phyloP scores from a whole-genome alignment of 2,888 invertebrate species.

The Xylota segnis region DNA sequence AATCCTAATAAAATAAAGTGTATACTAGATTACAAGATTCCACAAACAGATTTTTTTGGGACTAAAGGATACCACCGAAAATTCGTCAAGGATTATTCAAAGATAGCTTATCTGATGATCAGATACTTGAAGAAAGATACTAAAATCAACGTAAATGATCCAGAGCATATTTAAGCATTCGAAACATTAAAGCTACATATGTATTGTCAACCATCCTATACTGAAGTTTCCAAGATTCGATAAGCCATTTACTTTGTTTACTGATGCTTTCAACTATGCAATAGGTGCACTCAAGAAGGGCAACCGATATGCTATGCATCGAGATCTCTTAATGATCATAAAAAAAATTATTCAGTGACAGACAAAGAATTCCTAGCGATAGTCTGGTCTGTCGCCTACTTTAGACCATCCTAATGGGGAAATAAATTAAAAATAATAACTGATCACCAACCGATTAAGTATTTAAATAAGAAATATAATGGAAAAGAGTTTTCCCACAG shows the following conservation, averaged over 20 bases:
- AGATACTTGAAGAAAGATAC: slow-evolving; percentile 52
- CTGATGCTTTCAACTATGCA: slow-evolving; percentile 75
- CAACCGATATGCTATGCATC: slow-evolving; percentile 73
- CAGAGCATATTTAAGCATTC: slow-evolving; percentile 45
- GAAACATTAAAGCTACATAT: slow-evolving; percentile 45
- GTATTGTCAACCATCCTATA: slow-evolving; percentile 34
- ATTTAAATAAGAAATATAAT: slow-evolving; percentile 28
- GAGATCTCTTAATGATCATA: slow-evolving; percentile 69
- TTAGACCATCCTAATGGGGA: slow-evolving; percentile 18
- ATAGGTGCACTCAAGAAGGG: too few species aligned
- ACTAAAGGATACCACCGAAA: too few species aligned
- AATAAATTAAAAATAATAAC: slow-evolving; percentile 11
- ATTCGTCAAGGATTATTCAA: slow-evolving; percentile 18
- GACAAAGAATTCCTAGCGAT: slow-evolving; percentile 44
- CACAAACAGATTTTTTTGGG: background rate
- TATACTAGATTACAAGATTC: background rate
- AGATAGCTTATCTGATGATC: slow-evolving; percentile 19
- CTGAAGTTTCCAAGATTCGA: slow-evolving; percentile 38
- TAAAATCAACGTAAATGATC: slow-evolving; percentile 46
- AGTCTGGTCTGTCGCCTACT: slow-evolving; percentile 10
- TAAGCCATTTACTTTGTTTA: slow-evolving; percentile 59
- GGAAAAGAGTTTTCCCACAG: slow-evolving; percentile 20
- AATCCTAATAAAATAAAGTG: background rate
- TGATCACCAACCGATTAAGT: slow-evolving; percentile 23
- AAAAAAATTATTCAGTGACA: slow-evolving; percentile 72